Conservation (phyloP, 2,888 invertebrate genomes). For the Drepana falcataria region DNA sequence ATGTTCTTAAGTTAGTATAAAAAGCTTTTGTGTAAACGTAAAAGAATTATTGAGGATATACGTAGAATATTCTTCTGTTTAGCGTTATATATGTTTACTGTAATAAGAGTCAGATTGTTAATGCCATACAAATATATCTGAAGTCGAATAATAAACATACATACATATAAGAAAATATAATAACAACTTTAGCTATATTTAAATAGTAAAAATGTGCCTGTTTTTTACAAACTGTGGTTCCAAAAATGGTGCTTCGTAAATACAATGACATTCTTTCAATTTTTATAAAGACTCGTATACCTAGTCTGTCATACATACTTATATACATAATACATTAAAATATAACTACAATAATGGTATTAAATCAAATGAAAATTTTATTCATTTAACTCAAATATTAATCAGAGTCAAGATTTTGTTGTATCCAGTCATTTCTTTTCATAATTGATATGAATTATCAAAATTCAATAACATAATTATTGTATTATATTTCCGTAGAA, state of each 20-base stretch:
- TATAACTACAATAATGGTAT: slow-evolving; percentile 11
- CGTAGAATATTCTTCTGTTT: too few species aligned
- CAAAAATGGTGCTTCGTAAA: slow-evolving; percentile 49
- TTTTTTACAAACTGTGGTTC: slow-evolving; percentile 46
- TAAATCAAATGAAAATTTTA: too few species aligned
- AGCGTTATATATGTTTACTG: not conserved
- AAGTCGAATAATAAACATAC: slow-evolving; percentile 28
- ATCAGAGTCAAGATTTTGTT: too few species aligned
- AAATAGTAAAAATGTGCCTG: slow-evolving; percentile 54
- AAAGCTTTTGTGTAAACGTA: slow-evolving; percentile 8
- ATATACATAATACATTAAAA: too few species aligned
- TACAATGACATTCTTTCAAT: slow-evolving; percentile 46
- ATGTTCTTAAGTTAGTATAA: slow-evolving; percentile 22
- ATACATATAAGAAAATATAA: slow-evolving; percentile 17
- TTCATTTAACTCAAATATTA: too few species aligned
- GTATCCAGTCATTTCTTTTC: too few species aligned
- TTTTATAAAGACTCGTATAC: slow-evolving; percentile 15
- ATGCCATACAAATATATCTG: slow-evolving; percentile 13
- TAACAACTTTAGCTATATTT: slow-evolving; percentile 27
- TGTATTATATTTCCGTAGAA: too few species aligned
- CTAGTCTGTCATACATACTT: too few species aligned
- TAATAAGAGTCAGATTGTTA: slow-evolving; percentile 7
- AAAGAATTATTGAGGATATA: not conserved
- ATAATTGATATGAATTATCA: too few species aligned
- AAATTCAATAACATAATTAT: too few species aligned